Evolutionary conservation across 1,140 invertebrate genomes (phyloP), one percentile per base, ranked within the genome.

Genomic region (Drosophila pseudoananassae): DNA sequence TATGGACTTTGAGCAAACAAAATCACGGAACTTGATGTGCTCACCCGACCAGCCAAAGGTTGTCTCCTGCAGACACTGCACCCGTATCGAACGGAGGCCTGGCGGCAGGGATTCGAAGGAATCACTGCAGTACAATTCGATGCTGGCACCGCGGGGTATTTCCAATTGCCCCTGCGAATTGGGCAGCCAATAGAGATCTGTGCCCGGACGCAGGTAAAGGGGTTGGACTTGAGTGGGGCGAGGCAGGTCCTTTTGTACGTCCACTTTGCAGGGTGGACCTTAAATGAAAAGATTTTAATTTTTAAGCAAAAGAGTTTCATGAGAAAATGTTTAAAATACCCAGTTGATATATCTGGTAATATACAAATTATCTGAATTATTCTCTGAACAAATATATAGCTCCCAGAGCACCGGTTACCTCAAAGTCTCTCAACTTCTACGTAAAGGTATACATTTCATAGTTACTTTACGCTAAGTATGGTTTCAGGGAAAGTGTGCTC

Each of bases 121-220:
- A 6, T 56, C 23, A 4, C 51, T 70, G 70, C 89, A 91, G 27
- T 79, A 45, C 20, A 91, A 53, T 54, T 91, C 85, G 10, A 91
- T 88, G 56, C 23, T 69, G 33, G 50, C 68, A 8, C 79, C 83
- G 7, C 53, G 70, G 45, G 79, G 70, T 12, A 91, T 50, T 36
- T 79, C 46, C 23, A 91, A 43, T 14, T 78, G 65, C 2, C 90
- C 90, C 0, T 58, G 10, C 1, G 14, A 49, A 31, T 84, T 84
- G 43, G 90, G 90, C 12, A 81, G 57, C 89, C 85, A 91, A 38
- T 88, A 91, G 12, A 45, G 47, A n/a, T 63, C 49, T 8, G 71
- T 74, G 5, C 65, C 29, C 0, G 73, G 90, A 8, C 31, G 61
- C 12, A 91, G 66, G 58, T 91, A 90, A 0, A 91, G 73, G 15